Evolutionary conservation across 2,113 vertebrate genomes (phyloP), one percentile per base, ranked within the genome.

Genomic region (Delphinus delphis): DNA sequence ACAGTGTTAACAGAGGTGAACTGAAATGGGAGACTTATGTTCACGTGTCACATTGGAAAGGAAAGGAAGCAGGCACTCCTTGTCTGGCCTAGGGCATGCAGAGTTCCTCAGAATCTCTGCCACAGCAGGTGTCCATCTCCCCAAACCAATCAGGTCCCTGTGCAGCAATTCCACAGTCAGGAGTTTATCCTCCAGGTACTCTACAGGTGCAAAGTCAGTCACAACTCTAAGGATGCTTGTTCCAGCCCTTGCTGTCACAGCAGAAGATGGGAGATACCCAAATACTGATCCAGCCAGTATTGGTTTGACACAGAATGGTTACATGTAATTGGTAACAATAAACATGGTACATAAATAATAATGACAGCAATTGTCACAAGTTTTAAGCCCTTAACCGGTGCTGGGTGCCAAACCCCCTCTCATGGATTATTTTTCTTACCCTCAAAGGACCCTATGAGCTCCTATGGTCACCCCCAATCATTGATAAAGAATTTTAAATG

Each of bases 41-140:
- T 74, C 25, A 31, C 3, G 1, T 1, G 6, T n/a, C 21, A 1
- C 44, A 2, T 1, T 31, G 50, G 38, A 60, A 65, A 33, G 25
- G 38, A 12, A 25, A 47, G 14, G 67, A 50, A 94, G 28, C 25
- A 18, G 26, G 7, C 8, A 23, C 6, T n/a, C 36, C 12, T 13
- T 28, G 33, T n/a, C 47, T 31, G 38, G 50, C 10, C 84, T 60
- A 65, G 9, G 12, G 33, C 4, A 0, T 20, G 36, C 18, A 26
- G 15, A 33, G 55, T 15, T 33, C 8, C 47, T 76, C 60, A 41
- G 11, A 87, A 76, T 44, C 60, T 62, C 67, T 44, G 28, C 11
- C 23, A 36, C 4, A 38, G 4, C 41, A 47, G 0, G 3, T 4
- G 50, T 36, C 38, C 47, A 50, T 28, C 33, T 38, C 50, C 53